A percentile compares a stretch with the other conserved stretches of the same genome.
These are phyloP conservation scores for Drosophila truncata DNA, from an alignment of 1,140 invertebrate species.

Conservation along the genomic window DNA sequence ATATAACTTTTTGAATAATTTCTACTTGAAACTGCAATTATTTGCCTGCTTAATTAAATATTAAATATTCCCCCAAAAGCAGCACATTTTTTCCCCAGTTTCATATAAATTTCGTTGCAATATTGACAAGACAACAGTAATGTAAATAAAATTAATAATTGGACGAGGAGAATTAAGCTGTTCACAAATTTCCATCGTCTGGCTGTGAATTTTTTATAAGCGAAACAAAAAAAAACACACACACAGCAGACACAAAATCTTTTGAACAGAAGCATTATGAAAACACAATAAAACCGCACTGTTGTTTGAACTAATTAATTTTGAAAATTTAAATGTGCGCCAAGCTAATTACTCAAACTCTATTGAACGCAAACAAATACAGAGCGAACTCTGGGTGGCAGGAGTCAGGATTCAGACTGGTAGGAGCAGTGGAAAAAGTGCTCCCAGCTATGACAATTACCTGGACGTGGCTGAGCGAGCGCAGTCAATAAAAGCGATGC, in stretches of 20 bases:
- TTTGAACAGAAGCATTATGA: conserved; percentile 47
- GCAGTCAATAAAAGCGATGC: conserved; percentile 61
- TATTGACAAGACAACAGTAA: conserved; percentile 16
- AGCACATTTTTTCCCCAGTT: neutral
- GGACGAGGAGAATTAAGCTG: conserved; percentile 5
- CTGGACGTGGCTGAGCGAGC: conserved; percentile 14
- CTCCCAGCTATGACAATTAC: conserved; percentile 50
- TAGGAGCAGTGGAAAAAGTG: conserved; percentile 2
- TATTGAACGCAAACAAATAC: conserved; percentile 54
- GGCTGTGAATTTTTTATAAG: conserved; percentile 7
- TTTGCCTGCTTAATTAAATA: neutral
- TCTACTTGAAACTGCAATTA: neutral
- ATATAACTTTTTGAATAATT: neutral
- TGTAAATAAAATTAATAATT: conserved; percentile 47
- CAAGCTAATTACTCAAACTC: conserved; percentile 74
- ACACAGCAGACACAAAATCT: conserved; percentile 14
- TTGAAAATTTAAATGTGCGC: conserved; percentile 68
- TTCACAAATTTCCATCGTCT: conserved; percentile 12
- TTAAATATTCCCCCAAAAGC: neutral
- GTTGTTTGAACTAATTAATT: conserved; percentile 79
- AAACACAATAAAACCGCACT: conserved; percentile 68
- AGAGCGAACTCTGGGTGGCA: neutral
- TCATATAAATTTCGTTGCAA: neutral
- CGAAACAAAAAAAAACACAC: conserved; percentile 1
- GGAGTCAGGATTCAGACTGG: neutral